phyloP scores from a whole-genome alignment of 2,888 invertebrate species.

The Amiota mariae region DNA sequence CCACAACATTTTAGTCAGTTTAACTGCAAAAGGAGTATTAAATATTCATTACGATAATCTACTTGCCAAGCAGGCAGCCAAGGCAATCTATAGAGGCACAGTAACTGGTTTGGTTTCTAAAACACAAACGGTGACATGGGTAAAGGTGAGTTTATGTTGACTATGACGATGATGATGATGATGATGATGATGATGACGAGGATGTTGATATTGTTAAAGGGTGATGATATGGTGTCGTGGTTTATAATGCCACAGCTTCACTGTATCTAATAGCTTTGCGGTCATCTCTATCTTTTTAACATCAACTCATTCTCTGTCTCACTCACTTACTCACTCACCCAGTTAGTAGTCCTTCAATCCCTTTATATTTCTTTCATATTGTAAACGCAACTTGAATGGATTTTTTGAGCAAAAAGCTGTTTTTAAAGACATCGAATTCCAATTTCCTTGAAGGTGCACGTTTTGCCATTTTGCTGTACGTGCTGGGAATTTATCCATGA shows the following conservation, averaged over 20 bases:
- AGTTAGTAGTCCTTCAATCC: too few relatives aligned
- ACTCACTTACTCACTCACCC: too few relatives aligned
- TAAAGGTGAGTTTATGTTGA: too few relatives aligned
- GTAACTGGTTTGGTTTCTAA: too few relatives aligned
- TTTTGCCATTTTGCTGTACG: conserved; percentile 59
- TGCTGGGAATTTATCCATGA: conserved; percentile 55
- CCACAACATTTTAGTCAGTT: background rate
- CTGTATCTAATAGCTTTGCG: conserved; percentile 23
- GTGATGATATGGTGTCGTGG: conserved; percentile 43
- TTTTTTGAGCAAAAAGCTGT: conserved; percentile 48
- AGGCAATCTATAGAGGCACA: too few relatives aligned
- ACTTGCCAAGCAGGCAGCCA: conserved; percentile 32
- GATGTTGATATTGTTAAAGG: background rate
- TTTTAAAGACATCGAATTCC: conserved; percentile 65
- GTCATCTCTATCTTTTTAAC: background rate
- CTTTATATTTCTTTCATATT: background rate
- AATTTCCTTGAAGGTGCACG: conserved; percentile 59
- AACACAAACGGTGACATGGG: too few relatives aligned
- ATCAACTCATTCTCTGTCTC: too few relatives aligned
- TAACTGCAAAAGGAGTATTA: conserved; percentile 47
- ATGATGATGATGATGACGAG: too few relatives aligned
- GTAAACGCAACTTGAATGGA: background rate
- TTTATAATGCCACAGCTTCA: conserved; percentile 37
- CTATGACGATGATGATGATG: too few relatives aligned
- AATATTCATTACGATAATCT: conserved; percentile 65